Evolutionary conservation across 2,797 vertebrate genomes (phyloP).

Genomic region (Melopsittacus undulatus): DNA sequence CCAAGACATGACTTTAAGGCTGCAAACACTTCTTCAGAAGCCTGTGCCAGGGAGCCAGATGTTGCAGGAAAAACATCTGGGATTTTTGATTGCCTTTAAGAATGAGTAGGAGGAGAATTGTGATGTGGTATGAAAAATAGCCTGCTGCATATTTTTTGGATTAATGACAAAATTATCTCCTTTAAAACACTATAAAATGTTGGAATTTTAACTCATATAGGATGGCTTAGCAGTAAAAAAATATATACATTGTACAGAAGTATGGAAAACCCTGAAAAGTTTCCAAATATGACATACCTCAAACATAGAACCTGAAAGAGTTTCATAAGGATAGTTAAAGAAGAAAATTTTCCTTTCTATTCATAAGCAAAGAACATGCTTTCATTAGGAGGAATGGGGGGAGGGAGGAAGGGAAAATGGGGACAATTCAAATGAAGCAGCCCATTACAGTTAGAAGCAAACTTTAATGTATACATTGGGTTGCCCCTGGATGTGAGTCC

Average conservation of each 20-base stretch:
- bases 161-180: conserved; percentile 52
- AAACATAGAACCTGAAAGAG: background rate
- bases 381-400: background rate
- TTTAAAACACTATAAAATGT: conserved; percentile 35
- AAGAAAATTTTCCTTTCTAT: background rate
- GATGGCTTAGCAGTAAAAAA: conserved; percentile 4
- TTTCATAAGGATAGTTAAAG: background rate
- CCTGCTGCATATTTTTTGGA: conserved; percentile 23
- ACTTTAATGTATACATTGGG: background rate
- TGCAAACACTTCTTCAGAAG: conserved; percentile 51
- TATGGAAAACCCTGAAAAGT: conserved; percentile 14
- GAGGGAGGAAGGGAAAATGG: background rate
- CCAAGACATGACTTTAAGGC: conserved; percentile 36
- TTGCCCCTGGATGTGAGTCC: background rate
- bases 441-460: background rate
- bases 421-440: background rate
- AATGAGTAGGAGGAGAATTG: conserved; percentile 59
- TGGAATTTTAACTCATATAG: conserved; percentile 12
- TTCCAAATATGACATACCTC: conserved; percentile 40
- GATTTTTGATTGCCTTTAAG: conserved; percentile 60
- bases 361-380: background rate
- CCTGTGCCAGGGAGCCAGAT: conserved; percentile 57
- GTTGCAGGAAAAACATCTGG: conserved; percentile 48
- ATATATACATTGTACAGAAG: background rate
- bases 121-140: conserved; percentile 64